These are phyloP conservation scores for Aricia artaxerxes DNA, from an alignment of 2,888 invertebrate genomes.

Conservation along the genomic window DNA sequence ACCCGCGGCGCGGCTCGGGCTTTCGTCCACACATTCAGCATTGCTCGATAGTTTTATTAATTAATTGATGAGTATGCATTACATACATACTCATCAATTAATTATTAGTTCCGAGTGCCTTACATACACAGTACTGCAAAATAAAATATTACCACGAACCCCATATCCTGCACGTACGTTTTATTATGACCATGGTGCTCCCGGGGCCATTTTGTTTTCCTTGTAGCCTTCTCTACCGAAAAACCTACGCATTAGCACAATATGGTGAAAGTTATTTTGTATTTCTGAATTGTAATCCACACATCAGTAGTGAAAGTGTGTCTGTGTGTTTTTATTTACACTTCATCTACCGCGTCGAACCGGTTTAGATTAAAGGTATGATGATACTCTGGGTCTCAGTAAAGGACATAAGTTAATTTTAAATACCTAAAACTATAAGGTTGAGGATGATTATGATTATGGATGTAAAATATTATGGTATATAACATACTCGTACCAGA, in stretches of 20 bases:
- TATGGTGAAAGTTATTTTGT: background rate
- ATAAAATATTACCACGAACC: background rate
- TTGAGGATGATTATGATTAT: too few species aligned
- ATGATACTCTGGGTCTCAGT: too few species aligned
- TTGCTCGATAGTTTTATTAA: too few species aligned
- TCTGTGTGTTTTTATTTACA: too few species aligned
- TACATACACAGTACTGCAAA: background rate
- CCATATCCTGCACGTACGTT: slow-evolving; percentile 2
- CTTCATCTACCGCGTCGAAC: too few species aligned
- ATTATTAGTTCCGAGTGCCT: background rate
- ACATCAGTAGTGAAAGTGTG: background rate
- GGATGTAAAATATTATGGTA: background rate
- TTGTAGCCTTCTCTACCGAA: background rate
- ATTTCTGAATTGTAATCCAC: background rate
- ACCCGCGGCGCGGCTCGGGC: too few species aligned
- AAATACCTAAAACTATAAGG: too few species aligned
- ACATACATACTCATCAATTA: too few species aligned
- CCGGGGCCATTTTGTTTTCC: slow-evolving; percentile 6
- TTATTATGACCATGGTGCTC: background rate
- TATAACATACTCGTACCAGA: background rate
- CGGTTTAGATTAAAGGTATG: too few species aligned
- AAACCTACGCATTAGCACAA: background rate
- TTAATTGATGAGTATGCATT: too few species aligned
- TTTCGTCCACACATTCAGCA: too few species aligned
- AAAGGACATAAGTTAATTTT: too few species aligned